Base-by-base conservation (phyloP, 2,888 invertebrate species). In the Hydraecia micacea region DNA sequence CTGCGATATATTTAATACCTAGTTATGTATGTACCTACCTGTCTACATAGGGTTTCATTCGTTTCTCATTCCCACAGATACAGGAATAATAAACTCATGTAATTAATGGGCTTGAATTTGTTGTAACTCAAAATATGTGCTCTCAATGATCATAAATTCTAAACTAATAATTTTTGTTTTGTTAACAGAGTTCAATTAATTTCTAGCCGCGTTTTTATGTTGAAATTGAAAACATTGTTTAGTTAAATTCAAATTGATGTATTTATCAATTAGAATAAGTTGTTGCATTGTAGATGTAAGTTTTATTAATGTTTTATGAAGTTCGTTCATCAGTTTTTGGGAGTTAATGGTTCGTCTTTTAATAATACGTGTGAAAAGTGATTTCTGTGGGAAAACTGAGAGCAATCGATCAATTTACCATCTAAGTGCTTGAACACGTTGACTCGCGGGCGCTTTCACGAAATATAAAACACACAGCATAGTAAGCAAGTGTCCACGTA, bases 181-280 rank as follows among this genome's bases (percentile, higher is more conserved):
- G 80, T 85, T 70, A 62, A 73, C 66, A 42, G n/a, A 62, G 15
- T 73, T 80, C 63, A 52, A 77, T 84, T 73, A 84, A 73, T 65
- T 55, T 25, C 52, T 42, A 13, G 9, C 42, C 60, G 58, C 36
- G 65, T 76, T 80, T 87, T 68, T 63, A 84, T 80, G 75, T 81
- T 74, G 73, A 76, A 80, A 79, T 85, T 66, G 55, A 77, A 78
- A 67, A 71, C 49, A 69, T 52, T 77, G 73, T 75, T 80, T 69
- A 55, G 39, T 76, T 67, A 80, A 79, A 83, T 77, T 65, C 62
- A 72, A 86, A 77, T 55, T 42, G 39, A 81, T 70, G 28, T 69
- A 39, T 83, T 75, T 80, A 79, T 78, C 66, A 67, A 78, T 73
- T 58, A 32, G n/a, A 78, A 79, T 80, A 65, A 77, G 62, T 79